phyloP scores from a whole-genome alignment of 2,113 vertebrate species.

The Triplophysa rosa region DNA sequence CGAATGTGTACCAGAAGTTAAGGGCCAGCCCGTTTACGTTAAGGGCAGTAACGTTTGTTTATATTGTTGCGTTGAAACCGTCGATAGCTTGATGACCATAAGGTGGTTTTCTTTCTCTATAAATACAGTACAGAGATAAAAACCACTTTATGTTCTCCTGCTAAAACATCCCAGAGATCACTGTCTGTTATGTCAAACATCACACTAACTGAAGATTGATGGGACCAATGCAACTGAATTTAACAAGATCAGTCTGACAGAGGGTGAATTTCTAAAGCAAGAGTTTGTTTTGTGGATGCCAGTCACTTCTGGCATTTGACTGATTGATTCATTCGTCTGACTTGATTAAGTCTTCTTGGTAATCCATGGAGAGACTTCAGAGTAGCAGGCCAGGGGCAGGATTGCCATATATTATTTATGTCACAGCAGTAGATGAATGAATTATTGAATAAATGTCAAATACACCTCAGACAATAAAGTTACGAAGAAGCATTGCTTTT shows the following conservation, averaged over 20 bases:
- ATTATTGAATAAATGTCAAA: conserved; percentile 33
- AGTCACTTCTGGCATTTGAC: conserved; percentile 19
- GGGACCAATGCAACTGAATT: neutral
- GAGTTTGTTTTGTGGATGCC: neutral
- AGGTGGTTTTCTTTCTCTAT: too few species aligned
- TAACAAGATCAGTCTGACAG: conserved; percentile 23
- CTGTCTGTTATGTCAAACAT: neutral
- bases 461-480: neutral
- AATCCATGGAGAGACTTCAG: neutral
- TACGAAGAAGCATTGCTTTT: neutral
- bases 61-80: too few species aligned
- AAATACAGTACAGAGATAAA: neutral
- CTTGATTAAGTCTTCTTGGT: conserved; percentile 4
- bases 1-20: too few species aligned
- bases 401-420: conserved; percentile 28
- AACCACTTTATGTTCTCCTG: neutral
- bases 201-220: conserved; percentile 1
- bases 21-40: too few species aligned
- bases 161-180: neutral
- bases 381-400: neutral
- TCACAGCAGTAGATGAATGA: conserved; percentile 26
- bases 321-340: conserved; percentile 22
- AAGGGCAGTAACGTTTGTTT: too few species aligned
- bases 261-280: conserved; percentile 18
- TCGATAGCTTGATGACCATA: too few species aligned